Evolutionary conservation across 2,888 invertebrate species (phyloP).

Genomic region (Polyploca ridens): DNA sequence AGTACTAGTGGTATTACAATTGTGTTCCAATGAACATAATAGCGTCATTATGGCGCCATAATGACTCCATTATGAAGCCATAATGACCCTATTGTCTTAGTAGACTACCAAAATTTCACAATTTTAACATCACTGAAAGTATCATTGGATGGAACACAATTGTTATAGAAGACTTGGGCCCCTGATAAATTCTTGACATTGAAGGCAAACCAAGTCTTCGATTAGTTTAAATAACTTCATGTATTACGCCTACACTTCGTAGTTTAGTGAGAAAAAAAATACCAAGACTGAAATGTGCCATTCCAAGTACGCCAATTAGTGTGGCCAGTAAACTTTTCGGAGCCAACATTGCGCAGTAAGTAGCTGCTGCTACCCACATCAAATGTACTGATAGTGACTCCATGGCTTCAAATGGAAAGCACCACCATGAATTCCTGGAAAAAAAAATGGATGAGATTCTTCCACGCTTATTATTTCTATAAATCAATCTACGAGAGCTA

Average conservation of each 20-base stretch:
- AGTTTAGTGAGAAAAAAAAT: slow-evolving; percentile 33
- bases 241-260: not conserved
- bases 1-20: too few species aligned
- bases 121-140: too few species aligned
- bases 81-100: too few species aligned
- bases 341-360: slow-evolving; percentile 93
- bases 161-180: too few species aligned
- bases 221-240: not conserved
- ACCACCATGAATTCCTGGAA: slow-evolving; percentile 94
- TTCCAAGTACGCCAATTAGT: slow-evolving; percentile 93
- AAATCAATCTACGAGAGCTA: too few species aligned
- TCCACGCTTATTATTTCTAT: not conserved
- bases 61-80: too few species aligned
- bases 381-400: slow-evolving; percentile 93
- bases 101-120: too few species aligned
- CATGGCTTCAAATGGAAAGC: slow-evolving; percentile 94
- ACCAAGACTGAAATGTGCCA: slow-evolving; percentile 95
- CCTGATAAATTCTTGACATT: not conserved
- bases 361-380: slow-evolving; percentile 96
- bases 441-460: not conserved
- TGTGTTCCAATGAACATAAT: too few species aligned
- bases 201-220: too few species aligned
- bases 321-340: slow-evolving; percentile 94
- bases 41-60: too few species aligned
- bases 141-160: too few species aligned